Base-by-base conservation (phyloP, 1,140 invertebrate species). In the Chionoecetes opilio region DNA sequence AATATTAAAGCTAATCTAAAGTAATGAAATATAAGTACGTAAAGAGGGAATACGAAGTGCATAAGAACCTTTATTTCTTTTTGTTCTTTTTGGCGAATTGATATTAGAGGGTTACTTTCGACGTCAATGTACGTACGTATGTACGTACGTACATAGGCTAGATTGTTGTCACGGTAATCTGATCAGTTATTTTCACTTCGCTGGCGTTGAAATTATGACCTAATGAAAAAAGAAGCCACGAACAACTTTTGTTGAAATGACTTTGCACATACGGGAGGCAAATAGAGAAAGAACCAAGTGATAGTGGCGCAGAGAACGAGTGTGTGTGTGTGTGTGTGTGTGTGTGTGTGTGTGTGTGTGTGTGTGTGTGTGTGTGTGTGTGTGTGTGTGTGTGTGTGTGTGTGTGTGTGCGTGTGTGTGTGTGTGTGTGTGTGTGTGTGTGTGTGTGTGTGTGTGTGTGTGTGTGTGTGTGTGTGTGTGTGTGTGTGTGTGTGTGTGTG, bases 261-360 rank as follows among this genome's bases (percentile, higher is more conserved):
- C 63, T 75, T n/a, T 75, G 63, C 63, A 75, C 63, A 75, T 75
- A 26, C 63, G 63, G 26, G 63, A 75, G n/a, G 63, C 63, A 75
- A 75, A 75, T 75, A 75, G 3, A 21, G 63, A 75, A 1, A 21
- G 63, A 75, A 1, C 63, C 63, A 21, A 26, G 63, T 75, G 63
- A 75, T 75, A 26, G 63, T n/a, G n/a, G n/a, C n/a, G n/a, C n/a
- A n/a, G n/a, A n/a, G n/a, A n/a, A n/a, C n/a, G n/a, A 46, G 87
- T 37, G 87, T 38, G 87, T 88, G 87, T 38, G 87, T 38, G 87
- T 38, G 87, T 38, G 87, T 38, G 87, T 38, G 87, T 38, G 87
- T 75, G 63, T 75, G 63, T 75, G 63, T 75, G 63, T 75, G 63
- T 75, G 63, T 75, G 63, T 75, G 63, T 75, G 63, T 75, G 63